Evolutionary conservation across 1,140 invertebrate genomes (phyloP), one percentile per base, ranked within the genome.

Genomic region (Myzus persicae): DNA sequence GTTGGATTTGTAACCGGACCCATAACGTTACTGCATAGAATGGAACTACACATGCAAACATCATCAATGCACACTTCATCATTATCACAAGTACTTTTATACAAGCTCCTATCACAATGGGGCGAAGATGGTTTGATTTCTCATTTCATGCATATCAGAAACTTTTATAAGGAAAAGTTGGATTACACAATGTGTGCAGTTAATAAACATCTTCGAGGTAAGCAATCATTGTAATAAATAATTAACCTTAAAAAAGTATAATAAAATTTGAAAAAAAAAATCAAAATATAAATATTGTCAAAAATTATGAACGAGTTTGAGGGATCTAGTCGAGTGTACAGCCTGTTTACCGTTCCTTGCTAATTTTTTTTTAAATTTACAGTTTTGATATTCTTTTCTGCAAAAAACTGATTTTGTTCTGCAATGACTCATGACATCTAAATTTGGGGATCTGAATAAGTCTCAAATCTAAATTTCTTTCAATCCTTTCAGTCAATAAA

Each of bases 1-100:
- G 94, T 97, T 3, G 97, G 97, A 14, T 97, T 97, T 95, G 95
- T 97, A 5, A 97, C 97, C 1, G 97, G 97, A 4, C 96, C 97
- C 6, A 96, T 96, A 46, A 95, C 96, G 1, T 94, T 98, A 14
- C 95, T 97, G 31, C 94, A 96, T 38, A 95, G 95, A 46, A 95
- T 97, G 84, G 96, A 97, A 94, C 95, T 97, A 46, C 97, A 98
- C 94, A 96, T 97, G 95, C 97, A 98, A 94, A 96, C 96, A 82
- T 97, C 97, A 85, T 96, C 97, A 93, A 95, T 98, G 44, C 97
- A 98, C 94, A 96, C 96, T 7, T 96, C 97, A 91, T 96, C 97
- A 14, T 94, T 98, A 36, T 97, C 97, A 4, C 95, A 97, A 96
- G 96, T 97, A 42, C 95, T 98, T 67, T 94, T 97, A 0, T 95